A percentile compares a stretch with the other conserved stretches of the same genome.
These are phyloP conservation scores for western clawed frog (Xenopus tropicalis) DNA, from an alignment of 2,113 vertebrate species.

Conservation along the genomic window UCB_Xtro_10.0 CM004448.2:84266501-84267000, in stretches of 20 bases:
- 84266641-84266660: neutral
- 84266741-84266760: neutral
- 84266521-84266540: too few relatives aligned
- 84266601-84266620: too few relatives aligned
- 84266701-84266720: neutral
- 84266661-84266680: neutral
- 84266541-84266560: too few relatives aligned
- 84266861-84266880: constrained; percentile 2
- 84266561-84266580: too few relatives aligned
- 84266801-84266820: neutral
- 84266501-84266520: too few relatives aligned
- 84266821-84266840: neutral
- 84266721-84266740: neutral
- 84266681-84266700: neutral
- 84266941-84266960: constrained; percentile 9
- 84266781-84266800: neutral
- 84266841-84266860: neutral
- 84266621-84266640: too few relatives aligned
- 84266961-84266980: neutral
- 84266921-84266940: neutral
- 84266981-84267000: constrained; percentile 1
- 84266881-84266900: neutral
- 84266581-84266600: too few relatives aligned
- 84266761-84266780: neutral
- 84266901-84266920: neutral